phyloP scores from a whole-genome alignment of 2,888 invertebrate species.

The Tetranychus piercei region DNA sequence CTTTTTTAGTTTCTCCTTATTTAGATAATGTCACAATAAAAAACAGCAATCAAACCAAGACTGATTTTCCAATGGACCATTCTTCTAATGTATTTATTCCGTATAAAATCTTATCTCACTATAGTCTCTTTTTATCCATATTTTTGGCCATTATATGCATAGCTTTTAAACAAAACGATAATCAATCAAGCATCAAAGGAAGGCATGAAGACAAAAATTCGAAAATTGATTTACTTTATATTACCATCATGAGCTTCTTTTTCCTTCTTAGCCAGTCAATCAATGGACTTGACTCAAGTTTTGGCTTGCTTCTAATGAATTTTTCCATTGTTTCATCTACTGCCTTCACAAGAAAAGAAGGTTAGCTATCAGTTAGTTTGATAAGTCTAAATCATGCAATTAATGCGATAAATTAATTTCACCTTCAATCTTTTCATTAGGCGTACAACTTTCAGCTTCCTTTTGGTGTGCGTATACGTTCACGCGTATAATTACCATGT shows the following conservation, averaged over 20 bases:
- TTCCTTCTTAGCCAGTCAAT: neutral
- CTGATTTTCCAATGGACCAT: neutral
- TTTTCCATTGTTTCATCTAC: neutral
- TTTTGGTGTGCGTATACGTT: neutral
- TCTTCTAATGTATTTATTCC: neutral
- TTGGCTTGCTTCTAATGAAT: neutral
- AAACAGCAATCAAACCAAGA: neutral
- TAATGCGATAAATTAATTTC: too few relatives aligned
- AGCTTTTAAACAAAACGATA: neutral
- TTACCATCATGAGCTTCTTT: neutral
- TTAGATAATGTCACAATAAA: neutral
- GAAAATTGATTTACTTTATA: neutral
- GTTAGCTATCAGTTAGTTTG: too few relatives aligned
- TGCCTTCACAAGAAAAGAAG: neutral
- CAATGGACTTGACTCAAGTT: neutral
- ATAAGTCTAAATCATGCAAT: too few relatives aligned
- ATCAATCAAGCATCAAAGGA: neutral
- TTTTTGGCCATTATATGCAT: neutral
- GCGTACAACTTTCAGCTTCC: neutral
- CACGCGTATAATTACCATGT: neutral
- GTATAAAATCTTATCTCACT: neutral
- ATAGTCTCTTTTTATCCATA: neutral
- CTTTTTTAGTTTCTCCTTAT: neutral
- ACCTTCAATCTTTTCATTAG: neutral
- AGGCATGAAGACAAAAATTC: neutral